Evolutionary conservation across 2,113 vertebrate species (phyloP).

Genomic region (Ahaetulla prasina): DNA sequence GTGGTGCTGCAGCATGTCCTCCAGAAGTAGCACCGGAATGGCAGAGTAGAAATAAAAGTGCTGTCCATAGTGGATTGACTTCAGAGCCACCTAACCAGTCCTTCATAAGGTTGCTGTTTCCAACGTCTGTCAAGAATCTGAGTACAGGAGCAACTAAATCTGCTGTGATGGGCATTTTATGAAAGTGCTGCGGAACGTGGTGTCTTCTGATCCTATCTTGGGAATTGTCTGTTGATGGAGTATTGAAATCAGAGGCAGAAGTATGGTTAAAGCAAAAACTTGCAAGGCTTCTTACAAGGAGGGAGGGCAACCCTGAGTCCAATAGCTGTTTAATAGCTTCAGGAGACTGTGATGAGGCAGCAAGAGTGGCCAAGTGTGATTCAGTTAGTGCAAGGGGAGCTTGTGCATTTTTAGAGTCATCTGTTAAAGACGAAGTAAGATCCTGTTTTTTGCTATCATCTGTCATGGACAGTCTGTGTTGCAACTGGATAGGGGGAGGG

Average conservation of each 20-base stretch:
- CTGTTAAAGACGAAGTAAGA: conserved; percentile 83
- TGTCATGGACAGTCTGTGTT: conserved; percentile 90
- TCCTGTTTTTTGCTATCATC: conserved; percentile 98
- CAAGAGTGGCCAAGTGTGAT: conserved; percentile 90
- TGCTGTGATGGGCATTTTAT: conserved; percentile 80
- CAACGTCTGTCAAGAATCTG: conserved; percentile 94
- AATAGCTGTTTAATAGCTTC: conserved; percentile 93
- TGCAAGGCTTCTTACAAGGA: conserved; percentile 90
- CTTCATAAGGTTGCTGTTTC: conserved; percentile 97
- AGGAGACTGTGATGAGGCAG: conserved; percentile 92
- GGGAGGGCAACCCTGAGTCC: conserved; percentile 90
- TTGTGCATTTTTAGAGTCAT: conserved; percentile 93
- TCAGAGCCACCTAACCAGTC: conserved; percentile 96
- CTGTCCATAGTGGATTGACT: conserved; percentile 95
- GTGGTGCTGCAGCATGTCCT: conserved; percentile 61
- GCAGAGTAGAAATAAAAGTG: conserved; percentile 93
- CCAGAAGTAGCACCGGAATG: conserved; percentile 87
- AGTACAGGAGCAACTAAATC: conserved; percentile 93
- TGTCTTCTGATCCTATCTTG: conserved; percentile 76
- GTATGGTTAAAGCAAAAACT: conserved; percentile 88
- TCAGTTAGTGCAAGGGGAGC: conserved; percentile 85
- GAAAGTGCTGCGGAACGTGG: conserved; percentile 72
- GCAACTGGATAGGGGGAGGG: conserved; percentile 81
- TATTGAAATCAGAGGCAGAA: conserved; percentile 79
- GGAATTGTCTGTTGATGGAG: conserved; percentile 71